A percentile compares a stretch with the other conserved stretches of the same genome.
These are phyloP conservation scores for Microctenopoma steveboyesi DNA, from an alignment of 2,797 vertebrate species.

Conservation along the genomic window DNA sequence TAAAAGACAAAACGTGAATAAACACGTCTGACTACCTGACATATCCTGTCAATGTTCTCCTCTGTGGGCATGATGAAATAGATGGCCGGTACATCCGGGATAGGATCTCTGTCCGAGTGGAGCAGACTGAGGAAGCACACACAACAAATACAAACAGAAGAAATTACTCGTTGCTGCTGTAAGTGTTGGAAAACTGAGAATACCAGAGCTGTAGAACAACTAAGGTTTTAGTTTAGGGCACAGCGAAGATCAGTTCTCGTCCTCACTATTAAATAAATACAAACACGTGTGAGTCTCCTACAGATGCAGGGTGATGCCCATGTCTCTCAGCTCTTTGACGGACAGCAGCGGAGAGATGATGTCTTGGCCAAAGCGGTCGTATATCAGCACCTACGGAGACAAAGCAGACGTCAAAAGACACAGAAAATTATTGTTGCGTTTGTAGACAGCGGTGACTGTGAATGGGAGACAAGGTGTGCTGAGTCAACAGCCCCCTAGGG, in stretches of 20 bases:
- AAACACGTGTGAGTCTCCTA: slow-evolving; percentile 72
- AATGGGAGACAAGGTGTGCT: too few relatives aligned
- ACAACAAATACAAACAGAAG: not conserved
- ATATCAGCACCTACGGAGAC: slow-evolving; percentile 90
- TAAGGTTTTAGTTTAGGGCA: not conserved
- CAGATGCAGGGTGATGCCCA: slow-evolving; percentile 98
- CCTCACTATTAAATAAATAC: too few relatives aligned
- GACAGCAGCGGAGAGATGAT: slow-evolving; percentile 96
- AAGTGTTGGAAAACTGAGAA: too few relatives aligned
- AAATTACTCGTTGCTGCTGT: not conserved
- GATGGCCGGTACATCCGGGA: slow-evolving; percentile 96
- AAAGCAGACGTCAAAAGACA: not conserved
- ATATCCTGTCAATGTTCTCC: slow-evolving; percentile 97
- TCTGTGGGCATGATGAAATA: slow-evolving; percentile 99
- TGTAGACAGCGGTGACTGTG: too few relatives aligned
- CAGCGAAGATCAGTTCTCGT: too few relatives aligned
- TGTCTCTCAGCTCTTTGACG: slow-evolving; percentile 96
- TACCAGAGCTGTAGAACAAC: too few relatives aligned
- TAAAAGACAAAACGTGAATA: too few relatives aligned
- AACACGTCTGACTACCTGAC: slow-evolving; percentile 84
- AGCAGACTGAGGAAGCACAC: slow-evolving; percentile 83
- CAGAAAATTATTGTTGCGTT: too few relatives aligned
- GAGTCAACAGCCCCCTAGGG: too few relatives aligned
- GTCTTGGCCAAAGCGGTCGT: slow-evolving; percentile 97
- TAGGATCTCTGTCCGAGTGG: slow-evolving; percentile 95